Evolutionary conservation across 2,888 invertebrate genomes (phyloP), one percentile per base, ranked within the genome.

Genomic region (Drosophila glabriapex): DNA sequence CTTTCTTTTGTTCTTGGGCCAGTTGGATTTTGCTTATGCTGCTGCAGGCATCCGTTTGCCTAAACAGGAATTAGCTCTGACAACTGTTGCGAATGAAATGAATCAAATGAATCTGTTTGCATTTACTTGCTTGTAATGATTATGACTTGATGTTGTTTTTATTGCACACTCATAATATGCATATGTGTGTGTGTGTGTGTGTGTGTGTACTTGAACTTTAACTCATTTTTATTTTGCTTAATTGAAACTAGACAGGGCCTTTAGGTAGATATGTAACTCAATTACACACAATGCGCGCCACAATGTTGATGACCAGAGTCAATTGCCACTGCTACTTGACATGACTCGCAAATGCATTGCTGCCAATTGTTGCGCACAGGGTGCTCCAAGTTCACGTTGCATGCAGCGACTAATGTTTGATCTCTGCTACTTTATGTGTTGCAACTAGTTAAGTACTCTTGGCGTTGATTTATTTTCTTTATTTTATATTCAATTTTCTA

Each of bases 201-300:
- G 61, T 58, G 56, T 31, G 54, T 64, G 76, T 68, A 76, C 87
- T 80, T 91, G 92, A 91, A 91, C 91, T 91, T 90, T 89, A 83
- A 79, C 91, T 85, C 78, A 81, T 83, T 89, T 89, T 90, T 87
- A 90, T 85, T 87, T 91, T 78, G 60, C 87, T 90, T 91, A 91
- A 92, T 92, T 92, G 82, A 91, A 82, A 88, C 90, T 81, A 91
- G 91, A 72, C 91, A 90, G 70, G 28, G 59, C 39, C 67, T 58
- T 63, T 80, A 91, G 81, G 84, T 83, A 82, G 71, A 83, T 82
- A 73, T 83, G 65, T 83, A 81, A 82, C 81, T 83, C 82, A 82
- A 83, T 83, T 83, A 82, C 71, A 72, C 62, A 70, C 55, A 37
- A 9, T 58, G 77, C 56, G 43, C 60, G 58, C 46, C 37, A 65